Base-by-base conservation (phyloP, 2,888 invertebrate genomes). In the Orthosia cruda region DNA sequence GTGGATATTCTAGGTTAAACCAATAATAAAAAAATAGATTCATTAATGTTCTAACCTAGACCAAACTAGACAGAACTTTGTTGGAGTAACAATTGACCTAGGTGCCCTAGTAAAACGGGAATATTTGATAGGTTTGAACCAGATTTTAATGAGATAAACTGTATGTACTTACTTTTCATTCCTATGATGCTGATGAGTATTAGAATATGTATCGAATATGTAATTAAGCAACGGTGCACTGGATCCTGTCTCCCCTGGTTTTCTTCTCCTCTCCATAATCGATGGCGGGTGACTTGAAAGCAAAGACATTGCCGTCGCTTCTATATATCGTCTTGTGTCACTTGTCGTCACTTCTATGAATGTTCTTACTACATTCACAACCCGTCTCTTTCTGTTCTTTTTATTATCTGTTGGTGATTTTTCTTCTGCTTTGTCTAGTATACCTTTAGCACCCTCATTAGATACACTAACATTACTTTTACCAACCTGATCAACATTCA, bases 171-270 rank as follows among this genome's bases (percentile, higher is more conserved):
- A 96, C 96, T 95, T 96, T 71, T 95, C 95, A 89, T 95, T 95
- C 75, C 93, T 94, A 80, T 96, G 96, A 80, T 96, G 96, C 18
- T 95, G 94, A 89, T 96, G 96, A 69, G 94, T 93, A 83, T 95
- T 96, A 1, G 96, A 94, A 85, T 96, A 96, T 5, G 96, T 94
- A 86, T 96, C 96, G 80, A 96, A 96, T 87, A 96, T 96, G 81
- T 96, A 96, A 87, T 96, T 96, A 45, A 96, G 91, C 20, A 96
- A 85, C 0, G 96, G 96, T 0, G 96, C 94, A 83, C 95, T 96
- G 0, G 96, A 96, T 0, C 96, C 96, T 0, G 95, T 92, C 74
- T 96, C 96, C 0, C 96, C 95, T 15, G 94, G 93, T 78, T 95
- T 96, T 26, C 93, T 89, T 83, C 92, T 91, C 72, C 94, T 93